phyloP scores from a whole-genome alignment of 1,140 invertebrate species.

The Drosophila pseudoobscura region DNA sequence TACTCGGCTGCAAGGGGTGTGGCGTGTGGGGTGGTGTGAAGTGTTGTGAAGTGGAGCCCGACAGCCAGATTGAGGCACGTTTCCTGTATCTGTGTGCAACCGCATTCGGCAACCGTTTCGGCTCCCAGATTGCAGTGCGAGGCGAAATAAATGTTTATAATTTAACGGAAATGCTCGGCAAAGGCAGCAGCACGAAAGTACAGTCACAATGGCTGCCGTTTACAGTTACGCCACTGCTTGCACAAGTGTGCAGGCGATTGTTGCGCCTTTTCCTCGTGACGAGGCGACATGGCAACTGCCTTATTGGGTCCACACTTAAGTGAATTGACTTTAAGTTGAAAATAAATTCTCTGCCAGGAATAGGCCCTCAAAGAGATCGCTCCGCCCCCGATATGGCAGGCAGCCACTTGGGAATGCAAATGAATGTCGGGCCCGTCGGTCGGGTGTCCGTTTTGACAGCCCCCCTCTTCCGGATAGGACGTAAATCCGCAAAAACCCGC shows the following conservation, averaged over 20 bases:
- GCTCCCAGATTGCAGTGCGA: constrained; percentile 11
- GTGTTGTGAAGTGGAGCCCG: background rate
- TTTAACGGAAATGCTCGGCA: constrained; percentile 42
- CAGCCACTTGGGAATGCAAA: constrained; percentile 35
- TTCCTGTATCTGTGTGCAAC: constrained; percentile 14
- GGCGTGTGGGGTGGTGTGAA: background rate
- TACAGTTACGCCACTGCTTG: background rate
- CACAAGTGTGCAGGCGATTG: constrained; percentile 25
- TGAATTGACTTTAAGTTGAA: constrained; percentile 20
- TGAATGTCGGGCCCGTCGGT: background rate
- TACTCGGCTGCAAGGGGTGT: background rate
- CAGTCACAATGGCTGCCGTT: constrained; percentile 11
- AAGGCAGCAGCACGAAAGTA: constrained; percentile 17
- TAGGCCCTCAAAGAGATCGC: constrained; percentile 26
- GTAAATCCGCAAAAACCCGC: background rate
- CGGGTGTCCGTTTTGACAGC: constrained; percentile 20
- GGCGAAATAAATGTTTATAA: constrained; percentile 48
- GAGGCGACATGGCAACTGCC: constrained; percentile 40
- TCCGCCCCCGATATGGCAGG: constrained; percentile 4
- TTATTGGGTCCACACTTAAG: background rate
- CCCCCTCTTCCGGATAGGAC: constrained; percentile 6
- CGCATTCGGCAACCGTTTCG: constrained; percentile 32
- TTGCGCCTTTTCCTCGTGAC: constrained; percentile 39
- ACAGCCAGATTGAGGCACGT: constrained; percentile 22
- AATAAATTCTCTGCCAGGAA: constrained; percentile 23